A percentile compares a stretch with the other conserved stretches of the same genome.
phyloP scores from a whole-genome alignment of 30 jellyfish, hydroid and myxozoan species.

The Cassiopea andromeda region DNA sequence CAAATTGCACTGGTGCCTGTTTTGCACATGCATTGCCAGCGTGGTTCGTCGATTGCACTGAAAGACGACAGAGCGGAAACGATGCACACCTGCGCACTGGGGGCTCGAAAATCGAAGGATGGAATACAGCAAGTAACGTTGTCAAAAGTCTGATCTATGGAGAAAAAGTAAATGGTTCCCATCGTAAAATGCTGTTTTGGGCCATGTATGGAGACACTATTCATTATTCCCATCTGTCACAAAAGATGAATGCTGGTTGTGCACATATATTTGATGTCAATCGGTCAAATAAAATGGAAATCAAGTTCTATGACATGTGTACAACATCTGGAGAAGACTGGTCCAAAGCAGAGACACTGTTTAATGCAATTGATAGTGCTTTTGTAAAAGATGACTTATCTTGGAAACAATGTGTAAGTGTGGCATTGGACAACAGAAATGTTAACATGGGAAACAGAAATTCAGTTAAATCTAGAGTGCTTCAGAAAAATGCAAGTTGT shows the following conservation, averaged over 20 bases:
- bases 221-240: no score
- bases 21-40: no score
- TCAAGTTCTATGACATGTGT: not conserved
- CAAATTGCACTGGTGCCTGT: no score
- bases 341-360: not conserved
- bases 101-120: no score
- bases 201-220: no score
- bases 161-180: no score
- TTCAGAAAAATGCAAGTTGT: not conserved
- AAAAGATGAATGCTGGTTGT: slow-evolving; percentile 36
- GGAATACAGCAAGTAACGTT: no score
- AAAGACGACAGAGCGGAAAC: no score
- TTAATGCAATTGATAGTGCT: slow-evolving; percentile 11
- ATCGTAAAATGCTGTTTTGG: no score
- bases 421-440: slow-evolving; percentile 15
- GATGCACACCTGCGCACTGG: no score
- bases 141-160: no score
- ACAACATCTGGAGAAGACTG: not conserved
- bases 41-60: no score
- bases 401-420: slow-evolving; percentile 11
- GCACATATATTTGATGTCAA: slow-evolving; percentile 13
- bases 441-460: slow-evolving; percentile 5
- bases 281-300: not conserved
- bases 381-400: slow-evolving; percentile 6
- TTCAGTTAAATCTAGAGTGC: not conserved